A percentile compares a stretch with the other conserved stretches of the same genome.
These are phyloP conservation scores for Crotalus helleri DNA, from an alignment of 2,113 vertebrate genomes.

Conservation along the genomic window DNA sequence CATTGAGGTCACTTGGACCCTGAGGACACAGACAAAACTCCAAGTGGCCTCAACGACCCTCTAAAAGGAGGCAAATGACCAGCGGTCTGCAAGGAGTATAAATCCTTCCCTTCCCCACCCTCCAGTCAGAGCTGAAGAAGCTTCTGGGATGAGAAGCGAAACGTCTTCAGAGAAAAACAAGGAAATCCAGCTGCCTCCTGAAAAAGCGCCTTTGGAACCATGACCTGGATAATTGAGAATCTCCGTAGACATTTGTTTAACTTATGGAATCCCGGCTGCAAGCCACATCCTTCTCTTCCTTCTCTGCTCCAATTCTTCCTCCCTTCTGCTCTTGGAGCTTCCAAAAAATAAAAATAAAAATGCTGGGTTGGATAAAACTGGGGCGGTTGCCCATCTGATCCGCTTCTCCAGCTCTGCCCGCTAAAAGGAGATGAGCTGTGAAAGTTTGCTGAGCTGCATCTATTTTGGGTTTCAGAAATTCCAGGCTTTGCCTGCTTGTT, in stretches of 20 bases:
- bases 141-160: too few relatives aligned
- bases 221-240: too few relatives aligned
- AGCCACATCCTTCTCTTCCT: background rate
- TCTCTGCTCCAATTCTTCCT: background rate
- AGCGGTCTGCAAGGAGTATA: too few relatives aligned
- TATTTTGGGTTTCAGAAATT: slow-evolving; percentile 26
- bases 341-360: background rate
- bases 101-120: too few relatives aligned
- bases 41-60: too few relatives aligned
- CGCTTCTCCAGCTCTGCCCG: background rate
- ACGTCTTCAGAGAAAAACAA: too few relatives aligned
- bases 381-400: slow-evolving; percentile 1
- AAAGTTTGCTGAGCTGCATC: background rate
- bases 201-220: too few relatives aligned
- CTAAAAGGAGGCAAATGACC: too few relatives aligned
- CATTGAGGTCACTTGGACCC: too few relatives aligned
- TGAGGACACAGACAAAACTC: too few relatives aligned
- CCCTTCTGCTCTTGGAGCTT: background rate
- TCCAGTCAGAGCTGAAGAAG: too few relatives aligned
- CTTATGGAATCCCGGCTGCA: rapidly evolving
- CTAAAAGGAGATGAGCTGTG: background rate
- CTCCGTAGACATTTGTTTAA: background rate
- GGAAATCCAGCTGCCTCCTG: too few relatives aligned
- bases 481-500: slow-evolving; percentile 9
- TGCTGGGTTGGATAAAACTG: background rate